Conservation (phyloP, 2,797 vertebrate species). For the Aplochiton taeniatus region DNA sequence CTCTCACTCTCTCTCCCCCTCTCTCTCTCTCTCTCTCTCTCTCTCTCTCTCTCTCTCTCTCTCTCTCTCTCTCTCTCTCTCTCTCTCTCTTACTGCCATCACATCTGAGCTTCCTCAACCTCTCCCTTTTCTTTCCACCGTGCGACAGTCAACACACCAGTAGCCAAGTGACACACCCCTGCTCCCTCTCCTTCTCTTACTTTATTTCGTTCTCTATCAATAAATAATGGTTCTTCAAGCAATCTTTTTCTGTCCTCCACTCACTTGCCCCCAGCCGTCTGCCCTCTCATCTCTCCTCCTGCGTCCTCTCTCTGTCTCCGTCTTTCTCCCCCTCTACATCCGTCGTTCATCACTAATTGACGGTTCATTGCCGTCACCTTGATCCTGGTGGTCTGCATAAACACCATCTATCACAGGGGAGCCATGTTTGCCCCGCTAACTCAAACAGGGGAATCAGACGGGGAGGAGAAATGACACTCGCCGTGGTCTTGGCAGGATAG, state of each 20-base stretch:
- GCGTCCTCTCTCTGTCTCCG: conserved; percentile 40
- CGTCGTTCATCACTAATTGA: conserved; percentile 71
- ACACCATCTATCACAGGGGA: conserved; percentile 66
- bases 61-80: background rate
- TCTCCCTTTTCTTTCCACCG: too few relatives aligned
- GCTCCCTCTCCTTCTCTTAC: too few relatives aligned
- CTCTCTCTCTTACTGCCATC: background rate
- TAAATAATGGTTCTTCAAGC: too few relatives aligned
- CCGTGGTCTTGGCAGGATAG: background rate
- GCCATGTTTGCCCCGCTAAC: conserved; percentile 67
- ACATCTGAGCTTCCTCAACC: too few relatives aligned
- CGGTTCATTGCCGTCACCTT: conserved; percentile 61
- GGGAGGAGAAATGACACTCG: conserved; percentile 68
- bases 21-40: too few relatives aligned
- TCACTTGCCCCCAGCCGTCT: too few relatives aligned
- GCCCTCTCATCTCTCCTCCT: conserved; percentile 36
- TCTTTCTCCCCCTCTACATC: conserved; percentile 51
- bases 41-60: background rate
- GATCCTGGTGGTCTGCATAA: conserved; percentile 66
- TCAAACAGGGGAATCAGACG: conserved; percentile 69
- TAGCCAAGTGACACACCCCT: too few relatives aligned
- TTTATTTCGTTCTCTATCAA: too few relatives aligned
- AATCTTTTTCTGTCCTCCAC: conserved; percentile 43
- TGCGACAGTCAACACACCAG: too few relatives aligned
- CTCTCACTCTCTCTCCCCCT: too few relatives aligned